A percentile compares a stretch with the other conserved stretches of the same genome.
Evolutionary conservation across 1,140 invertebrate species (phyloP).

Genomic region (Saccostrea glomerata): DNA sequence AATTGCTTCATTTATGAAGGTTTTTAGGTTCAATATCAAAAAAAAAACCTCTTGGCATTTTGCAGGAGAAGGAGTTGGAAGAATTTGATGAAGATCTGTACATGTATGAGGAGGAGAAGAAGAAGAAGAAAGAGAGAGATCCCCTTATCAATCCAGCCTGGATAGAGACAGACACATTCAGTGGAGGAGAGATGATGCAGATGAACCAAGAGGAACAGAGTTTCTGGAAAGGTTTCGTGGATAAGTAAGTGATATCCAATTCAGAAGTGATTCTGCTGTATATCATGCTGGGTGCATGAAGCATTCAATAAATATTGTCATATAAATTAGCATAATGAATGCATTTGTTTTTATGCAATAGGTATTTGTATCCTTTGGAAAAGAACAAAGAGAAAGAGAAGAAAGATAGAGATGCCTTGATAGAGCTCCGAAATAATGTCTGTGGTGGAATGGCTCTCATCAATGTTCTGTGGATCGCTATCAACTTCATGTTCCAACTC

Average conservation of each 20-base stretch:
- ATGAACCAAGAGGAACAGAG: constrained; percentile 58
- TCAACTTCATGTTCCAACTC: constrained; percentile 77
- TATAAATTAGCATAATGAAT: too few relatives aligned
- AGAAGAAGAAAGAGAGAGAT: constrained; percentile 55
- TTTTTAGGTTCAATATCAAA: background rate
- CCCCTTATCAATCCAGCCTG: constrained; percentile 66
- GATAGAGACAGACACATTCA: constrained; percentile 59
- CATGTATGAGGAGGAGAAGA: constrained; percentile 37
- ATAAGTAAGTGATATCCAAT: constrained; percentile 55
- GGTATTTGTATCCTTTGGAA: constrained; percentile 59
- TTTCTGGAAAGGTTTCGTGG: constrained; percentile 65
- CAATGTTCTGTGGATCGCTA: constrained; percentile 75
- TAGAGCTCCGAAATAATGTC: constrained; percentile 69
- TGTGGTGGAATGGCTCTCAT: constrained; percentile 71
- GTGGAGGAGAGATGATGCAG: constrained; percentile 55
- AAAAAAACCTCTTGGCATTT: too few relatives aligned
- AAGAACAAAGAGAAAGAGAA: constrained; percentile 76
- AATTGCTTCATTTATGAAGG: too few relatives aligned
- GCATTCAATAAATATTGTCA: too few relatives aligned
- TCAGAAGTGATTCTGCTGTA: too few relatives aligned
- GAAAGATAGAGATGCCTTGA: constrained; percentile 73
- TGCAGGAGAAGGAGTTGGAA: background rate
- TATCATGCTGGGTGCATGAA: too few relatives aligned
- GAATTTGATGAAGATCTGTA: constrained; percentile 41
- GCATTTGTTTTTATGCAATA: background rate